Evolutionary conservation across 37 sponge, comb jelly and placozoan species (phyloP).

Genomic region (Eunapius fragilis): DNA sequence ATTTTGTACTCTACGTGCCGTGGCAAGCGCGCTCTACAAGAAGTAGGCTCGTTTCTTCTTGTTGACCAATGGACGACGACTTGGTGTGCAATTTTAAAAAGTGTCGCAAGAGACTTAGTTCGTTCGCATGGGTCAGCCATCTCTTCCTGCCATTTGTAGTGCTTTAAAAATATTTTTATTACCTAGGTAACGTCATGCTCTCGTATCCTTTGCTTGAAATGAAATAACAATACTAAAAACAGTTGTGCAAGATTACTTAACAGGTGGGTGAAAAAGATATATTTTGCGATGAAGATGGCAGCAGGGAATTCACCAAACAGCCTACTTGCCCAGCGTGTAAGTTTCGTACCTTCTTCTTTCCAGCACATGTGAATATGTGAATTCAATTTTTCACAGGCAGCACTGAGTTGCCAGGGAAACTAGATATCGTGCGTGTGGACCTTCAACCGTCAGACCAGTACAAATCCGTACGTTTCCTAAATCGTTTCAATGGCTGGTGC

Average conservation of each 20-base stretch:
- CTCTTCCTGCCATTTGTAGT: background rate
- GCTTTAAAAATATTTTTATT: background rate
- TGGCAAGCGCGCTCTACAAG: background rate
- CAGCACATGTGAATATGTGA: background rate
- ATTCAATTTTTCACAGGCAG: conserved; percentile 47
- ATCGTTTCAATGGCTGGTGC: background rate
- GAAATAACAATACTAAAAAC: background rate
- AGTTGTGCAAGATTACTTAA: background rate
- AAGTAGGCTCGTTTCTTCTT: background rate
- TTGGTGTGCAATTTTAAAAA: conserved; percentile 88
- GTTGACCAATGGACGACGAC: conserved; percentile 70
- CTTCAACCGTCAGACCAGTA: conserved; percentile 87
- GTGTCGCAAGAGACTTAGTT: conserved; percentile 78
- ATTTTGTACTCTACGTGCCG: background rate
- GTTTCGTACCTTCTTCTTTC: background rate
- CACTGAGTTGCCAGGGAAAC: conserved; percentile 71
- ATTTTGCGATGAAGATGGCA: conserved; percentile 95
- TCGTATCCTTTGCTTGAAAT: conserved; percentile 54
- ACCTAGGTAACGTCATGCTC: conserved; percentile 83
- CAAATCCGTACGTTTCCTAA: conserved; percentile 76
- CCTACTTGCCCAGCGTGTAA: conserved; percentile 85
- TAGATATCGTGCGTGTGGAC: conserved; percentile 74
- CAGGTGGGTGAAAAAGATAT: conserved; percentile 50
- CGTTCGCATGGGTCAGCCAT: conserved; percentile 79
- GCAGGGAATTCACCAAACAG: conserved; percentile 77